phyloP scores from a whole-genome alignment of 2,113 vertebrate species.

The Eclectus roratus region DNA sequence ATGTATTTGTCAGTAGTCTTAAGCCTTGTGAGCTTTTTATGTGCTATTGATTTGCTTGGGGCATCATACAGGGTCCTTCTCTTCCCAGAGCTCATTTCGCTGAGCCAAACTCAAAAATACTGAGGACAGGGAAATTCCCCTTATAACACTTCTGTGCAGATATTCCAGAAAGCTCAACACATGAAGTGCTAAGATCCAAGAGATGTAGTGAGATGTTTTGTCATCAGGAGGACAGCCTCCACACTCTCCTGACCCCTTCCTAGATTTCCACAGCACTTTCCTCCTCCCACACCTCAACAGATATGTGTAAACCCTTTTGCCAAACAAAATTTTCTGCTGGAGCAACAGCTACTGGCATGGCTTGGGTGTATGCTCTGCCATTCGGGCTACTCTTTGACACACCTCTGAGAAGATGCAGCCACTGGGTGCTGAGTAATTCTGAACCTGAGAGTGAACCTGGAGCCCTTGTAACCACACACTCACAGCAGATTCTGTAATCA shows the following conservation, averaged over 20 bases:
- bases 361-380: not conserved
- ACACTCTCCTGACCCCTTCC: not conserved
- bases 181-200: not conserved
- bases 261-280: not conserved
- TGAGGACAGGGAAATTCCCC: not conserved
- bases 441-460: not conserved
- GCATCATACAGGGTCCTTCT: not conserved
- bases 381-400: accelerated
- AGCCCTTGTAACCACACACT: not conserved
- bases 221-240: not conserved
- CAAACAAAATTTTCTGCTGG: not conserved
- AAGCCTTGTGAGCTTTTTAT: not conserved
- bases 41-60: not conserved
- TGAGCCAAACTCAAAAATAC: not conserved
- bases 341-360: not conserved
- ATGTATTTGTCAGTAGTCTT: not conserved
- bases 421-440: not conserved
- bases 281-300: not conserved
- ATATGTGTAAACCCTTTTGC: not conserved
- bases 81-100: not conserved
- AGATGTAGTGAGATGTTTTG: not conserved
- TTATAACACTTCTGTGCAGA: not conserved
- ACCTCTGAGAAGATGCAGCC: not conserved
- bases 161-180: not conserved
- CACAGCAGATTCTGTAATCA: not conserved